Evolutionary conservation across 2,888 invertebrate species (phyloP).

Genomic region (Homarus gammarus): DNA sequence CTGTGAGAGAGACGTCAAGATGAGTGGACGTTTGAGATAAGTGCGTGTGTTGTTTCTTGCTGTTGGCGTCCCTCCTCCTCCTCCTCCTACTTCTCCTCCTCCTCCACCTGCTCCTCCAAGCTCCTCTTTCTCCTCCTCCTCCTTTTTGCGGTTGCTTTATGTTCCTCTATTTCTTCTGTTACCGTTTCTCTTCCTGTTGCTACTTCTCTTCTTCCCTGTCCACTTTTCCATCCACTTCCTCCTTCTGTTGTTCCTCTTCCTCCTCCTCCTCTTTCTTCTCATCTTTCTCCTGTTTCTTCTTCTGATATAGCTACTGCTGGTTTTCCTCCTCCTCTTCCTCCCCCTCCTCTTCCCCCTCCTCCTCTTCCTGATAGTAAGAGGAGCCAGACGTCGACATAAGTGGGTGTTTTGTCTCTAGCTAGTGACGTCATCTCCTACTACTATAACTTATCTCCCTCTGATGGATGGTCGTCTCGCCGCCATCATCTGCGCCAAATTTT

Average conservation of each 20-base stretch:
- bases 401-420: too few species aligned
- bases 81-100: not conserved
- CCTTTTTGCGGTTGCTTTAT: not conserved
- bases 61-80: too few species aligned
- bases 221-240: not conserved
- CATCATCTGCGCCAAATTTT: too few species aligned
- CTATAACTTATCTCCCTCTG: too few species aligned
- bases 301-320: not conserved
- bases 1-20: too few species aligned
- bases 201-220: not conserved
- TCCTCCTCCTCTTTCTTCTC: not conserved
- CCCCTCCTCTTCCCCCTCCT: not conserved
- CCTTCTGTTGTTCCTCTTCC: not conserved
- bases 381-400: too few species aligned
- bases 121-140: not conserved
- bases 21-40: too few species aligned
- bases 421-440: too few species aligned
- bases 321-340: too few species aligned
- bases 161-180: not conserved
- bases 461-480: too few species aligned
- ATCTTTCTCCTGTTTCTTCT: not conserved
- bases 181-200: not conserved
- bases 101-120: not conserved
- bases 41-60: too few species aligned
- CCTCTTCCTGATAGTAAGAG: too few species aligned